Percentiles rank a stretch among this genome's conserved stretches.
Evolutionary conservation across 2,888 invertebrate genomes (phyloP).

Genomic region (Sarcophaga carnaria): DNA sequence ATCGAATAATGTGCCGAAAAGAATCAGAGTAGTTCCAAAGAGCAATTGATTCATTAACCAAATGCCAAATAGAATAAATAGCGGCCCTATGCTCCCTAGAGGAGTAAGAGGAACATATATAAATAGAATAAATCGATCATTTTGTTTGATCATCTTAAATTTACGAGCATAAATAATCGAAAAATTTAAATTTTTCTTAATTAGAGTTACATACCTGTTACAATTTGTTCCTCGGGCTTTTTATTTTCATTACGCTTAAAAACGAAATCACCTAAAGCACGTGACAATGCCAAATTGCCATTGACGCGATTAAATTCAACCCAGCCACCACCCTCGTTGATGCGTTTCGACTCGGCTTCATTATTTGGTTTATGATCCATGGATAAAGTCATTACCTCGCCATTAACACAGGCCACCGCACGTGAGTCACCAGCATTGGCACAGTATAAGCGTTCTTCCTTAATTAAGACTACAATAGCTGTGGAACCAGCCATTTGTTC

Average conservation of each 20-base stretch:
- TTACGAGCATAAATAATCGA: neutral
- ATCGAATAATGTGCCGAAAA: too few relatives aligned
- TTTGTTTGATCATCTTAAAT: too few relatives aligned
- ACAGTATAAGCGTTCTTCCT: constrained; percentile 93
- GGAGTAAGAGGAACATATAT: too few relatives aligned
- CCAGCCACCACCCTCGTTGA: constrained; percentile 97
- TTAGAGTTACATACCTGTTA: constrained; percentile 88
- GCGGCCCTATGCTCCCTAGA: too few relatives aligned
- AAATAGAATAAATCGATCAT: too few relatives aligned
- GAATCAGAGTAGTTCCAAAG: too few relatives aligned
- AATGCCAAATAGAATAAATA: too few relatives aligned
- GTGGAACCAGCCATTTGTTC: constrained; percentile 98
- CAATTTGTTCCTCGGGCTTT: constrained; percentile 96
- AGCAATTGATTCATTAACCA: too few relatives aligned
- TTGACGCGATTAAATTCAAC: constrained; percentile 99
- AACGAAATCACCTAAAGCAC: constrained; percentile 98
- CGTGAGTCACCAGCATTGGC: constrained; percentile 99
- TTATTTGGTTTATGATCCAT: constrained; percentile 98
- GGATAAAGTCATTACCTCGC: constrained; percentile 87
- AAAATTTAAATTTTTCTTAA: neutral
- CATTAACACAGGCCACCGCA: constrained; percentile 94
- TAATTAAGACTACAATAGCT: constrained; percentile 92
- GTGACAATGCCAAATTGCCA: constrained; percentile 96
- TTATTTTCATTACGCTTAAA: constrained; percentile 95
- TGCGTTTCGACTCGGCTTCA: constrained; percentile 92